Evolutionary conservation across 92 coral and sea anemone genomes (phyloP).

Genomic region (Epizoanthus illoricatus): DNA sequence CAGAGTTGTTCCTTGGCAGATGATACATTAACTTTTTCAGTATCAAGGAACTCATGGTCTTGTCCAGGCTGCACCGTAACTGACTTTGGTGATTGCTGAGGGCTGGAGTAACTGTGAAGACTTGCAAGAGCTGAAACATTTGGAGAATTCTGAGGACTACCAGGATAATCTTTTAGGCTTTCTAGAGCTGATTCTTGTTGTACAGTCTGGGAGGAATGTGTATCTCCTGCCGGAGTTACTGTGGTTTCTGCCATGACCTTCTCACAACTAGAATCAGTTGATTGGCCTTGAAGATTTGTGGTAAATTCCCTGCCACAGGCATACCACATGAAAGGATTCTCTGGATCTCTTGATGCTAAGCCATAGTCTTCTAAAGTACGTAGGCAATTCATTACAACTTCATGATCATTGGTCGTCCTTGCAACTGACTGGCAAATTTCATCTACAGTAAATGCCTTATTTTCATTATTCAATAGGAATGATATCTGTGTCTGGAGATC

Average conservation of each 20-base stretch:
- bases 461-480: conserved; percentile 21
- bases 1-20: too few species aligned
- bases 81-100: neutral
- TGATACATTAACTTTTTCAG: neutral
- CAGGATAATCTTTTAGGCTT: conserved; percentile 18
- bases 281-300: neutral
- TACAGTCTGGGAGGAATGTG: neutral
- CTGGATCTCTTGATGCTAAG: neutral
- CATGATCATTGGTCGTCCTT: conserved; percentile 12
- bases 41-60: neutral
- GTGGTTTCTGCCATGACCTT: neutral
- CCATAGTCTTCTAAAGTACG: conserved; percentile 1
- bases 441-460: conserved; percentile 19
- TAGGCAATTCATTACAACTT: conserved; percentile 32
- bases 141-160: conserved; percentile 23
- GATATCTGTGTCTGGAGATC: conserved; percentile 35
- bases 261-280: neutral
- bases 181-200: neutral
- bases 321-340: conserved; percentile 19
- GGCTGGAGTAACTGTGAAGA: neutral
- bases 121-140: neutral
- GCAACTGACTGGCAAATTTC: conserved; percentile 22
- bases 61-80: neutral
- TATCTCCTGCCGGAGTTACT: neutral
- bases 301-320: conserved; percentile 15